Percentiles rank a stretch among this genome's conserved stretches.
These are phyloP conservation scores for Diarsia mendica DNA, from an alignment of 2,888 invertebrate species.

Conservation along the genomic window DNA sequence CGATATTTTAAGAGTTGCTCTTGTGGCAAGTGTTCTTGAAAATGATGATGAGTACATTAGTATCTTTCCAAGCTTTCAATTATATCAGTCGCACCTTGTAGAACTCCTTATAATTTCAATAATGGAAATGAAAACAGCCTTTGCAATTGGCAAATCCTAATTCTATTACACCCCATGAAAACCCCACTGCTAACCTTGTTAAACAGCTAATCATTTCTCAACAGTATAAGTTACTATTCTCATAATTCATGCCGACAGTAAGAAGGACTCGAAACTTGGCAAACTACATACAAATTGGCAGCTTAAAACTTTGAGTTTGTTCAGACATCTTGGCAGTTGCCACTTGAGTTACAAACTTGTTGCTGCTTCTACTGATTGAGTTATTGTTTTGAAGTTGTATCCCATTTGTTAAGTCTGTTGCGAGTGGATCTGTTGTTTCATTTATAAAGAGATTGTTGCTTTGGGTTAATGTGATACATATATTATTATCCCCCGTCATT, in stretches of 20 bases:
- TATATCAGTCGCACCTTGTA: background rate
- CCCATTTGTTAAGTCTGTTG: slow-evolving; percentile 20
- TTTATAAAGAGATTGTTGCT: background rate
- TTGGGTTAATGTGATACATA: background rate
- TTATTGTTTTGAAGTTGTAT: slow-evolving; percentile 25
- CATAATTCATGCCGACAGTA: background rate
- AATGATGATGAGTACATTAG: background rate
- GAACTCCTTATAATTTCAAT: background rate
- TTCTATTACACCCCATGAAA: background rate
- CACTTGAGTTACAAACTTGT: slow-evolving; percentile 24
- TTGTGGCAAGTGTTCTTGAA: no score
- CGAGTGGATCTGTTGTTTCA: background rate
- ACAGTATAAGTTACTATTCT: background rate
- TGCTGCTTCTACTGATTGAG: slow-evolving; percentile 33
- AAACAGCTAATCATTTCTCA: background rate
- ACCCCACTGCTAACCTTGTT: background rate
- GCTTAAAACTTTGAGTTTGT: slow-evolving; percentile 30
- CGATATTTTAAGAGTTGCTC: no score
- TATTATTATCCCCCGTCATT: background rate
- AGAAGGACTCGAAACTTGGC: background rate
- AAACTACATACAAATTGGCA: slow-evolving; percentile 32
- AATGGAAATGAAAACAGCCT: background rate
- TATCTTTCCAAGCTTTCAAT: background rate
- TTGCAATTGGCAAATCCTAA: background rate
- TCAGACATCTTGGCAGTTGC: slow-evolving; percentile 5